These are phyloP conservation scores for Hydrochoerus hydrochaeris DNA, from an alignment of 2,113 vertebrate genomes.

Conservation along the genomic window DNA sequence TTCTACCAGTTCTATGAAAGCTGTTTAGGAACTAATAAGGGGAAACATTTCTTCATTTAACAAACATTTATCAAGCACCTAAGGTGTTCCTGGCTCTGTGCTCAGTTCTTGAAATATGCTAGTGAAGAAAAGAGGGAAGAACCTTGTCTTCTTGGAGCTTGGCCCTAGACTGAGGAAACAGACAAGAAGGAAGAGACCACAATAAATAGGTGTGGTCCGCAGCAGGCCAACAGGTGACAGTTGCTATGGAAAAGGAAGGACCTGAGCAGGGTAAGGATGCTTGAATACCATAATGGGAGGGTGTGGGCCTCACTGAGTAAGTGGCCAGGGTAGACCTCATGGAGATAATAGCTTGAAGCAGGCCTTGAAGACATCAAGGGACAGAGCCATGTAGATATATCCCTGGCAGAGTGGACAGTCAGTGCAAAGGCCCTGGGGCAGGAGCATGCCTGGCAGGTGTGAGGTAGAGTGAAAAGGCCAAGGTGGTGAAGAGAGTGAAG, in stretches of 20 bases:
- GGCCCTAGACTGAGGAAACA: not conserved
- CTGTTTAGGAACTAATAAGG: not conserved
- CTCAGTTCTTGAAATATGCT: not conserved
- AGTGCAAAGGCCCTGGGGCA: not conserved
- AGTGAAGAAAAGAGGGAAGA: not conserved
- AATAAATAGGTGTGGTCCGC: accelerated
- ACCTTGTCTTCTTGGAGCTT: not conserved
- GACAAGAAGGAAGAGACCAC: not conserved
- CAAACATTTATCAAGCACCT: not conserved
- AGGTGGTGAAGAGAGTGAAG: accelerated
- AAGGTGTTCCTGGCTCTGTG: not conserved
- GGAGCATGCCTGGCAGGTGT: not conserved
- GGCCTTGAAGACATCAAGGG: not conserved
- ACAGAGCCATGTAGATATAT: not conserved
- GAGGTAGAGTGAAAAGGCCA: not conserved
- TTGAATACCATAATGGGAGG: not conserved
- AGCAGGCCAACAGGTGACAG: not conserved
- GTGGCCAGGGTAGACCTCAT: not conserved
- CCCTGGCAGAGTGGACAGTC: not conserved
- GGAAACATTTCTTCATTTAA: not conserved
- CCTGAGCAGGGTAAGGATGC: not conserved
- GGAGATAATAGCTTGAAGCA: not conserved
- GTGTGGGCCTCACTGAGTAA: not conserved
- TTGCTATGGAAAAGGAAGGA: not conserved
- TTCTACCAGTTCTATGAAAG: not conserved